Conservation (phyloP, 2,113 vertebrate species). For the Oryzias melastigma region DNA sequence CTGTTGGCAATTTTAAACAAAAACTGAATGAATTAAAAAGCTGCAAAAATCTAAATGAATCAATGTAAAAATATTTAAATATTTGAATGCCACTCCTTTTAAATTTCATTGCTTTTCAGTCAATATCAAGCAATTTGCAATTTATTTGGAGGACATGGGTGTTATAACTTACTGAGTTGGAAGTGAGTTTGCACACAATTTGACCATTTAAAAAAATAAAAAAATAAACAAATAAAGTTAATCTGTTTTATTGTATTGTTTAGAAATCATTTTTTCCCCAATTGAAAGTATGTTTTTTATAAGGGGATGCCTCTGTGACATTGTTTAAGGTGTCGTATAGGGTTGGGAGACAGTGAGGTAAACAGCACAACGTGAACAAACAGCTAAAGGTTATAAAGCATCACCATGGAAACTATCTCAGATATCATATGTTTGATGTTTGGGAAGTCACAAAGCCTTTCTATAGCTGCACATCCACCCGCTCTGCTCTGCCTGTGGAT, state of each 20-base stretch:
- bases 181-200: background rate
- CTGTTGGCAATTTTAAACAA: background rate
- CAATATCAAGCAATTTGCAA: constrained; percentile 37
- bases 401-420: constrained; percentile 11
- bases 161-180: constrained; percentile 1
- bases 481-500: background rate
- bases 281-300: no score
- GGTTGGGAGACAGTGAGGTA: background rate
- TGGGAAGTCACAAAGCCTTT: constrained; percentile 5
- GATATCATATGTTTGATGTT: constrained; percentile 1
- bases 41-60: background rate
- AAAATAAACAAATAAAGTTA: no score
- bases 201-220: background rate
- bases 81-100: constrained; percentile 1
- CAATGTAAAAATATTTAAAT: background rate
- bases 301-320: no score
- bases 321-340: background rate
- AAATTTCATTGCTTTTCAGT: constrained; percentile 16
- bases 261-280: constrained; percentile 9
- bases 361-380: constrained; percentile 6
- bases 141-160: constrained; percentile 46
- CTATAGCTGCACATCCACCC: background rate
- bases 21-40: background rate
- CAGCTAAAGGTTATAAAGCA: background rate
- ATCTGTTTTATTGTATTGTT: no score